Percentiles rank a stretch among this genome's conserved stretches.
These are phyloP conservation scores for Mormyrops boulengeri DNA, from an alignment of 2,797 vertebrate genomes.

Conservation along the genomic window DNA sequence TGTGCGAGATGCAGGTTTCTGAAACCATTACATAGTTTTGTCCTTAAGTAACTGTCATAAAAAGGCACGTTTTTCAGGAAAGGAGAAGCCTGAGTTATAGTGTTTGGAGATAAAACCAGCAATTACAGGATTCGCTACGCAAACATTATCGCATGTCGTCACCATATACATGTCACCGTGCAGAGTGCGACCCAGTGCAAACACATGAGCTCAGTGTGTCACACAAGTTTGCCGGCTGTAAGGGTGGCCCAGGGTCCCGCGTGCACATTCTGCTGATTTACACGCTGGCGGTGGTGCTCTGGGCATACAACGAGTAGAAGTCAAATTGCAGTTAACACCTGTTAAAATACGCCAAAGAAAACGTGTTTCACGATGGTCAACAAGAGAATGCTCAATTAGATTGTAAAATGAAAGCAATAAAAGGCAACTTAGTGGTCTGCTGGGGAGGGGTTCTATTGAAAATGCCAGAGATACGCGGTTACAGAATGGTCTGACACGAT, in stretches of 20 bases:
- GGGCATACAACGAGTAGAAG: slow-evolving; percentile 28
- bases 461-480: slow-evolving; percentile 28
- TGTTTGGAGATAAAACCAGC: slow-evolving; percentile 26
- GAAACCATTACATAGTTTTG: slow-evolving; percentile 23
- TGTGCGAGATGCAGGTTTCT: slow-evolving; percentile 15
- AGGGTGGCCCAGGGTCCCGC: slow-evolving; percentile 21
- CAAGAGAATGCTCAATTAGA: slow-evolving; percentile 37
- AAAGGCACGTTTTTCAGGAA: slow-evolving; percentile 13
- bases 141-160: slow-evolving; percentile 28
- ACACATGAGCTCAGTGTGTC: slow-evolving; percentile 24
- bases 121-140: slow-evolving; percentile 26
- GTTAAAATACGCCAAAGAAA: slow-evolving; percentile 33
- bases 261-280: slow-evolving; percentile 32
- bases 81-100: slow-evolving; percentile 12
- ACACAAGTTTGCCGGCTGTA: background rate
- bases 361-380: slow-evolving; percentile 34
- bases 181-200: slow-evolving; percentile 21
- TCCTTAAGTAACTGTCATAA: slow-evolving; percentile 26
- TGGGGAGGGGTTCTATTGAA: background rate
- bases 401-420: slow-evolving; percentile 30
- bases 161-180: slow-evolving; percentile 25
- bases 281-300: slow-evolving; percentile 18
- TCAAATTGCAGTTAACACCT: slow-evolving; percentile 38
- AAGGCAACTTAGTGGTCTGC: slow-evolving; percentile 14
- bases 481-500: slow-evolving; percentile 32